phyloP scores from a whole-genome alignment of 2,113 vertebrate species.

The Oryzias curvinotus region DNA sequence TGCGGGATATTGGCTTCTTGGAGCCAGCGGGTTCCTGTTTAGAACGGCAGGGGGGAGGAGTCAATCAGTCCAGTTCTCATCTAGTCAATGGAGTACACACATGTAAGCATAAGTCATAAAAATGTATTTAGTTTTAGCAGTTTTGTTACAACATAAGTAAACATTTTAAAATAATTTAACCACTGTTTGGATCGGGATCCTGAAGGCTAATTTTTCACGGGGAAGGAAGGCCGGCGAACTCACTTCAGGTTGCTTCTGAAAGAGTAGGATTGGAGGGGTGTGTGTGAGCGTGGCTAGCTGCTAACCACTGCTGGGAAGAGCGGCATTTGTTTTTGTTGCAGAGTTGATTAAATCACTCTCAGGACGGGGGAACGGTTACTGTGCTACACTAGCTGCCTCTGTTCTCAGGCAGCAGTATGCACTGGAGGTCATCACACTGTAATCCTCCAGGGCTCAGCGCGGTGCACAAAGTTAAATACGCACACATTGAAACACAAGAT shows the following conservation, averaged over 20 bases:
- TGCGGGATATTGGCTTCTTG: too few relatives aligned
- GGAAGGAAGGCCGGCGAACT: too few relatives aligned
- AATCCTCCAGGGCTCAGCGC: constrained; percentile 38
- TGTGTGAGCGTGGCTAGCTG: constrained; percentile 36
- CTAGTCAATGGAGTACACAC: too few relatives aligned
- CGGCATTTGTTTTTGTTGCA: constrained; percentile 40
- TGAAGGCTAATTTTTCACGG: too few relatives aligned
- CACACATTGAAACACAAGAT: constrained; percentile 18
- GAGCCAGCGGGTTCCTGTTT: too few relatives aligned
- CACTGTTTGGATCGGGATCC: too few relatives aligned
- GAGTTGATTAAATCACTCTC: constrained; percentile 57
- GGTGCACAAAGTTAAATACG: constrained; percentile 34
- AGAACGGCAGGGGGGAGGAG: too few relatives aligned
- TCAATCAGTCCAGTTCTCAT: too few relatives aligned
- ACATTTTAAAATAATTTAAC: too few relatives aligned
- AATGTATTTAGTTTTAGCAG: too few relatives aligned
- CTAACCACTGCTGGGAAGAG: constrained; percentile 23
- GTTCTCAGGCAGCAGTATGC: constrained; percentile 39
- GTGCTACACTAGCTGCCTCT: constrained; percentile 41
- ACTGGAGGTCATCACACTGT: constrained; percentile 35
- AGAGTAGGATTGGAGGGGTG: constrained; percentile 4
- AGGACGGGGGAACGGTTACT: constrained; percentile 31
- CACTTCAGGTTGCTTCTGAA: background rate
- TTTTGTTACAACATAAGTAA: too few relatives aligned
- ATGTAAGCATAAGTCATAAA: too few relatives aligned